Conservation (phyloP, 2,888 invertebrate genomes). For the Saturnia japonica region DNA sequence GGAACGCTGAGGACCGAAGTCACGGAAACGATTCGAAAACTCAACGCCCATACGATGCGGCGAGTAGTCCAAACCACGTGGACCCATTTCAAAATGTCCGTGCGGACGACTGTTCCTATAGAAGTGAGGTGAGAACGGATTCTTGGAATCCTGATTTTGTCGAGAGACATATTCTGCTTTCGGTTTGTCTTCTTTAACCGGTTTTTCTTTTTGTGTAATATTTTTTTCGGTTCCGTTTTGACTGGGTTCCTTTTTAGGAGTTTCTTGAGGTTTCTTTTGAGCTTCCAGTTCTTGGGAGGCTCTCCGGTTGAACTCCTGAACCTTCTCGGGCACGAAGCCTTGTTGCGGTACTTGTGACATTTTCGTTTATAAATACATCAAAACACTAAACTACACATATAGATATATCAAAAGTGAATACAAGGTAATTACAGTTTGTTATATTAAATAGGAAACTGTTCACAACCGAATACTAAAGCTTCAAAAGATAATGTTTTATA, state of each 20-base stretch:
- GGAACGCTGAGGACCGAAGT: slow-evolving; percentile 73
- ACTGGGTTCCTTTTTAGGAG: slow-evolving; percentile 58
- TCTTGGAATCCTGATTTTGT: slow-evolving; percentile 61
- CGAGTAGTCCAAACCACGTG: slow-evolving; percentile 73
- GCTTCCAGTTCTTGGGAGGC: slow-evolving; percentile 70
- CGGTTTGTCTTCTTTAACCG: slow-evolving; percentile 47
- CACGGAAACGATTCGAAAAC: slow-evolving; percentile 66
- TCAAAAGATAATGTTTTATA: not conserved
- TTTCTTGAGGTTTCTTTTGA: slow-evolving; percentile 46
- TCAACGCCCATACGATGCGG: slow-evolving; percentile 73
- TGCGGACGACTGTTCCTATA: slow-evolving; percentile 64
- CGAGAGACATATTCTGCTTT: slow-evolving; percentile 54
- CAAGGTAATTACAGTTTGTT: slow-evolving; percentile 12
- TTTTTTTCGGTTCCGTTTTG: slow-evolving; percentile 50
- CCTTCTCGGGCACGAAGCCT: slow-evolving; percentile 72
- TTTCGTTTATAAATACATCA: slow-evolving; percentile 52
- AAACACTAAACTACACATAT: slow-evolving; percentile 52
- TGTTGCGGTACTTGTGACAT: slow-evolving; percentile 75
- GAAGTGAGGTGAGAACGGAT: slow-evolving; percentile 71
- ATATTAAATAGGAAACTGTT: slow-evolving; percentile 21
- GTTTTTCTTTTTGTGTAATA: slow-evolving; percentile 37
- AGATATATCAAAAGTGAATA: slow-evolving; percentile 22
- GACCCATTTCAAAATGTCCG: slow-evolving; percentile 78
- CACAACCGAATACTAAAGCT: slow-evolving; percentile 22
- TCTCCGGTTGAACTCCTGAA: slow-evolving; percentile 71